Evolutionary conservation across 2,113 vertebrate genomes (phyloP).

Genomic region (Ancistrus triradiatus): DNA sequence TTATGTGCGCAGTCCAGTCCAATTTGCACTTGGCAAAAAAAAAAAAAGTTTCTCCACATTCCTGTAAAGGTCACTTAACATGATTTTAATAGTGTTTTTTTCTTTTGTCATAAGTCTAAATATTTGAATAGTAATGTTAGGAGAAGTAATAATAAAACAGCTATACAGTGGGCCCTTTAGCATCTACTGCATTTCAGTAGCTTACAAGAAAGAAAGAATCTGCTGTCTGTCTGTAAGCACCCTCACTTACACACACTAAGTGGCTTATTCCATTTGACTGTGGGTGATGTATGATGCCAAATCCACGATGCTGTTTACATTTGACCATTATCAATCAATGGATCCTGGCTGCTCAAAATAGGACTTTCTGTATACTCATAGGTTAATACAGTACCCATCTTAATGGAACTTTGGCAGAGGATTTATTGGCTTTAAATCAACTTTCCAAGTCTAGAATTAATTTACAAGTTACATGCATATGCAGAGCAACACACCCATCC

Average conservation of each 20-base stretch:
- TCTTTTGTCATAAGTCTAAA: neutral
- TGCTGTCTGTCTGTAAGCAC: conserved; percentile 6
- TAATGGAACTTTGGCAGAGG: conserved; percentile 59
- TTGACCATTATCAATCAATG: conserved; percentile 57
- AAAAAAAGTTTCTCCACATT: neutral
- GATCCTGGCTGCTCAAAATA: conserved; percentile 43
- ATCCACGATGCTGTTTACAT: conserved; percentile 60
- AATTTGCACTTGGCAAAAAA: too few species aligned
- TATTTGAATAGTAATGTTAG: neutral
- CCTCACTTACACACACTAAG: conserved; percentile 14
- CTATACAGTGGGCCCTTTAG: conserved; percentile 18
- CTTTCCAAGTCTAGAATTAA: conserved; percentile 65
- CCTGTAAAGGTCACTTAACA: neutral
- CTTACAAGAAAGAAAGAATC: conserved; percentile 16
- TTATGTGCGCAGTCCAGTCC: too few species aligned
- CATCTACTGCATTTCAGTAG: conserved; percentile 11
- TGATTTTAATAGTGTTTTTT: conserved; percentile 4
- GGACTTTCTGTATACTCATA: conserved; percentile 51
- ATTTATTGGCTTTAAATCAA: conserved; percentile 62
- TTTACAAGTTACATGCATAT: conserved; percentile 64
- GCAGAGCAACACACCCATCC: conserved; percentile 64
- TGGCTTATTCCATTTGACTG: conserved; percentile 35
- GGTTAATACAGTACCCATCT: conserved; percentile 49
- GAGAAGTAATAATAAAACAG: conserved; percentile 15
- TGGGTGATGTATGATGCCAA: conserved; percentile 43